phyloP scores from a whole-genome alignment of 2,797 vertebrate species.

The Chelonia mydas region DNA sequence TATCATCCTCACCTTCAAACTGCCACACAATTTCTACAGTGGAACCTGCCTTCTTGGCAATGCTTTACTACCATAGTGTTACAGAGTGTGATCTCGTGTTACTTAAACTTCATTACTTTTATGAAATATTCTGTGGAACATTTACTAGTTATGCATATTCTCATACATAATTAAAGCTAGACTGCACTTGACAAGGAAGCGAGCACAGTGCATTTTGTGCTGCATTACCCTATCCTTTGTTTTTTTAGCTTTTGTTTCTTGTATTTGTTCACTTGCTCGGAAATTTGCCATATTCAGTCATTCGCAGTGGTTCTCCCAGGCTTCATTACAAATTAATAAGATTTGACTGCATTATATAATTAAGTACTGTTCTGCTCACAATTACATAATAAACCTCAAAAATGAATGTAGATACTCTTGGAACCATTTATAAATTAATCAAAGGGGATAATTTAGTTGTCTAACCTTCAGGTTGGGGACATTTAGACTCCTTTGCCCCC shows the following conservation, averaged over 20 bases:
- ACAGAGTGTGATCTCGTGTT: neutral
- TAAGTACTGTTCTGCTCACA: neutral
- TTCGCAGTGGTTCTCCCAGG: neutral
- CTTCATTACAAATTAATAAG: conserved; percentile 51
- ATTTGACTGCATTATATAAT: neutral
- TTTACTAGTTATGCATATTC: conserved; percentile 32
- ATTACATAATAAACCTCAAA: conserved; percentile 14
- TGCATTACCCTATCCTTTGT: neutral
- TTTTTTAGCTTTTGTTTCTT: neutral
- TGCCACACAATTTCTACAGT: neutral
- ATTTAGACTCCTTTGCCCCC: accelerated
- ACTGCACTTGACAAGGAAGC: conserved; percentile 10
- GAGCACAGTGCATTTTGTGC: conserved; percentile 7
- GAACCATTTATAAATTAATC: neutral
- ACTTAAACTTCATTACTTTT: conserved; percentile 31
- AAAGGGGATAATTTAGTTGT: neutral
- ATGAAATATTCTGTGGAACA: conserved; percentile 28
- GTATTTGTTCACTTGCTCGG: neutral
- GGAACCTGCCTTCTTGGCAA: neutral
- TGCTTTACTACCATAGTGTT: conserved; percentile 6
- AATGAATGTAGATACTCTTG: neutral
- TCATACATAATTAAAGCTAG: conserved; percentile 52
- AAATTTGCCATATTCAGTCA: neutral
- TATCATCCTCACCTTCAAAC: neutral
- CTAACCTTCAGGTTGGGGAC: neutral